These are phyloP conservation scores for Australoheros facetus DNA, from an alignment of 2,797 vertebrate species.

Conservation along the genomic window DNA sequence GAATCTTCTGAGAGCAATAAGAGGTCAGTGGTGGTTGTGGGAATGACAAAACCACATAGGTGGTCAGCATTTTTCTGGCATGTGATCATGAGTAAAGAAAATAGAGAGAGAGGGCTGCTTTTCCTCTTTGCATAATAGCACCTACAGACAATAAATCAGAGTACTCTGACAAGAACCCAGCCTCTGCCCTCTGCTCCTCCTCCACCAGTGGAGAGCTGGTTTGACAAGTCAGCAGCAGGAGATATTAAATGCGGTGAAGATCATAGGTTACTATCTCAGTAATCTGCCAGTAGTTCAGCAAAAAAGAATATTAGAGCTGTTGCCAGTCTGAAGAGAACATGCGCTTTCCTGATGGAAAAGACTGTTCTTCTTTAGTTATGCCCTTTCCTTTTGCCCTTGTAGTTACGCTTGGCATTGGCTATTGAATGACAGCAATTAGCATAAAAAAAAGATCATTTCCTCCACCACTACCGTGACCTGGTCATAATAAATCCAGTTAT, in stretches of 20 bases:
- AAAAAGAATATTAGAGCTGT: background rate
- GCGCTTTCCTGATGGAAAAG: background rate
- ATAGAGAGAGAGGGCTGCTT: background rate
- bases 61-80: background rate
- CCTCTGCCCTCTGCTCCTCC: too few relatives aligned
- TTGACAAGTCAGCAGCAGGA: background rate
- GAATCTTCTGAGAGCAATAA: conserved; percentile 84
- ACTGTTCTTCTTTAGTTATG: background rate
- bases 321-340: background rate
- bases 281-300: background rate
- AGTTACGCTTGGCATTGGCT: background rate
- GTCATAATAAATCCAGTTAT: background rate
- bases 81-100: background rate
- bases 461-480: background rate
- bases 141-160: background rate
- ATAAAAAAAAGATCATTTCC: background rate
- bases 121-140: background rate
- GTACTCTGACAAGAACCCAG: background rate
- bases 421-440: background rate
- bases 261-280: background rate
- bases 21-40: conserved; percentile 78
- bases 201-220: background rate
- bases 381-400: background rate
- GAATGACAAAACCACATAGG: background rate
- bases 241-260: background rate